Evolutionary conservation across 2,797 vertebrate genomes (phyloP).

Genomic region (Lagorchestes hirsutus): DNA sequence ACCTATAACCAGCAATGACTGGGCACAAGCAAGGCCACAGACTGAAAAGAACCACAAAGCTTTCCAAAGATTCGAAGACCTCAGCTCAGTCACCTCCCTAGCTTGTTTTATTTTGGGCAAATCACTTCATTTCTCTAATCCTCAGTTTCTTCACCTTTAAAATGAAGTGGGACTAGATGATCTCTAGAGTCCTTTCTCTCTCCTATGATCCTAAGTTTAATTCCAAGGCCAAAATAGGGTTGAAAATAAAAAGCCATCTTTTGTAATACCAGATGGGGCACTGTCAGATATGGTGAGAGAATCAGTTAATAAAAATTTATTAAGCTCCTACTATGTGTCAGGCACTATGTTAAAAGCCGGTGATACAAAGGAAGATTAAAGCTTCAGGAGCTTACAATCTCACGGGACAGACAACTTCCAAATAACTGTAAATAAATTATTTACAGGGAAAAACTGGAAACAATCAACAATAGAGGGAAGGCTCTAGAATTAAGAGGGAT

Average conservation of each 20-base stretch:
- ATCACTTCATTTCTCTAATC: background rate
- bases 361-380: background rate
- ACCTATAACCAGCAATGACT: background rate
- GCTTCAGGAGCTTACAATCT: background rate
- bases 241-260: background rate
- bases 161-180: background rate
- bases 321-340: background rate
- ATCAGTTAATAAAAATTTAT: background rate
- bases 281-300: background rate
- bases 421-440: background rate
- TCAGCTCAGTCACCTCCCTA: background rate
- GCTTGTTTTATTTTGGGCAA: background rate
- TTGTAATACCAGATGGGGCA: background rate
- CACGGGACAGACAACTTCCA: background rate
- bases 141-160: background rate
- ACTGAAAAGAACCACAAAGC: background rate
- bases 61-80: background rate
- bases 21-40: background rate
- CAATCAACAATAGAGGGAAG: background rate
- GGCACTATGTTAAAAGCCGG: background rate
- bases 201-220: background rate
- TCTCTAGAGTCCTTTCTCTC: background rate
- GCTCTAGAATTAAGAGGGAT: background rate
- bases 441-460: background rate
- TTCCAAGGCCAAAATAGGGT: background rate